These are phyloP conservation scores for Sicus ferrugineus DNA, from an alignment of 2,888 invertebrate genomes.

Conservation along the genomic window DNA sequence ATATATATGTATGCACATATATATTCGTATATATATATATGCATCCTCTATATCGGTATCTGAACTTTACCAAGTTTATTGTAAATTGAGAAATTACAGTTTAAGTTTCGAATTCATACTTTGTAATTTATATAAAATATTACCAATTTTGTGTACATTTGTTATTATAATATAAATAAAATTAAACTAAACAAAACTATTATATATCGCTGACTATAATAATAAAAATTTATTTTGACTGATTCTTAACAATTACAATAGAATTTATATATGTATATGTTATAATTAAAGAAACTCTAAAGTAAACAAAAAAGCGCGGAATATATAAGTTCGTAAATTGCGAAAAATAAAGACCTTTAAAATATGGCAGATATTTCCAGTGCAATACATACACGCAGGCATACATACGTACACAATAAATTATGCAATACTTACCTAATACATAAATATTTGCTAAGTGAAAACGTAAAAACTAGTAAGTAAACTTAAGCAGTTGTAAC, in stretches of 20 bases:
- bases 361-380: neutral
- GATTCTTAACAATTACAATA: constrained; percentile 27
- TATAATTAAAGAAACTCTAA: constrained; percentile 1
- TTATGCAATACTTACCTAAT: neutral
- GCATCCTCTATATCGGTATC: neutral
- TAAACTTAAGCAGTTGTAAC: no score
- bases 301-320: constrained; percentile 22
- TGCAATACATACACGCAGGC: constrained; percentile 29
- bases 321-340: neutral
- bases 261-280: constrained; percentile 18
- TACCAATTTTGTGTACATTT: no score
- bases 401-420: constrained; percentile 28
- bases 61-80: neutral
- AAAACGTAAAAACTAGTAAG: no score
- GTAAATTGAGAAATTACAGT: neutral
- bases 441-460: neutral
- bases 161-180: no score
- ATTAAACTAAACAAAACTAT: no score
- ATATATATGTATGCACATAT: constrained; percentile 3
- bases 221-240: constrained; percentile 18
- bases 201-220: constrained; percentile 4
- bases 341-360: neutral
- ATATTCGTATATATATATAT: neutral
- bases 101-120: neutral
- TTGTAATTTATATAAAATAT: neutral